Base-by-base conservation (phyloP, 2,113 vertebrate species). In the Arenaria interpres region DNA sequence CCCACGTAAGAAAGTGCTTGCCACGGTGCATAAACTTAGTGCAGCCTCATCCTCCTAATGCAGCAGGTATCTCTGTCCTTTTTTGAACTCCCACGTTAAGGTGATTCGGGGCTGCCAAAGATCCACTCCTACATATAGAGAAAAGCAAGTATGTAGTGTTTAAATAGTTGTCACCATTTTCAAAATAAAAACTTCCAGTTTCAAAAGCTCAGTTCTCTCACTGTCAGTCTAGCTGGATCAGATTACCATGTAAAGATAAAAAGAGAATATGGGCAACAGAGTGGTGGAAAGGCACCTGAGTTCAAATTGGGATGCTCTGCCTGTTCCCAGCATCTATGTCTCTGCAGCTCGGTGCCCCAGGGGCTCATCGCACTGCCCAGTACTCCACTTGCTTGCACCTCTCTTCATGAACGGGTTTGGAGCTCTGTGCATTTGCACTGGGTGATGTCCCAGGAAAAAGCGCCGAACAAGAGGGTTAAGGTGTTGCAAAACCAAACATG, bases 81-180 rank as follows among this genome's bases (percentile, higher is more conserved):
- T 66, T 75, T 75, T 4, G 11, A 76, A 66, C 63, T 72, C 24
- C 19, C 1, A 2, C 2, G 1, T 23, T 79, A 28, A 45, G 62
- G 23, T 25, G 35, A 50, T 56, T 62, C 0, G 1, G 43, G 37
- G 10, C n/a, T 89, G 54, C 24, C 79, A 57, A 64, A 69, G 59
- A 41, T 32, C 48, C 22, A 59, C 0, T 22, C 79, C 41, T 56
- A 35, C 27, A 17, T 7, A 14, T 15, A 11, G 32, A 73, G 53
- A 57, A 67, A 78, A 19, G 16, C 53, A 73, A 56, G 8, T 27
- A 24, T 6, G 19, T 43, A 0, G 0, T 46, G 16, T 72, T 88
- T 63, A 85, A 76, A 41, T 51, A 46, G 30, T 27, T 56, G 6
- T 48, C 35, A 60, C 9, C 12, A 7, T 67, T 35, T 86, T 75